phyloP scores from a whole-genome alignment of 2,888 invertebrate species.

The Halictus quadricinctus region DNA sequence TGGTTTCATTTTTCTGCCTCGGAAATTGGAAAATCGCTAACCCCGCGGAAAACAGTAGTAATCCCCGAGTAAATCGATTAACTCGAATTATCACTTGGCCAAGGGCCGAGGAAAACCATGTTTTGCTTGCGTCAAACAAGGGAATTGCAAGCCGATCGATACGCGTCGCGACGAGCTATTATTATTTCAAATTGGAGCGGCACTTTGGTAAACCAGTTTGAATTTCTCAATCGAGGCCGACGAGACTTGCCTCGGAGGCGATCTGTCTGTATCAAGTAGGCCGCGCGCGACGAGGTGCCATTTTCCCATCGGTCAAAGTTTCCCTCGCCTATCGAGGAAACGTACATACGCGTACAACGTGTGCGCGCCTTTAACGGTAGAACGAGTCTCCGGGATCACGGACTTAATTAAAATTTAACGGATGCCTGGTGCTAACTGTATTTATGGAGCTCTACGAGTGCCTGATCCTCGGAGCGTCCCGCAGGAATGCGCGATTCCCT shows the following conservation, averaged over 20 bases:
- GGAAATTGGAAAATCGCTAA: too few relatives aligned
- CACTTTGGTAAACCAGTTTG: constrained; percentile 1
- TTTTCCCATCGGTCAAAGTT: constrained; percentile 17
- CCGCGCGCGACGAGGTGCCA: background rate
- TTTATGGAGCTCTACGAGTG: constrained; percentile 6
- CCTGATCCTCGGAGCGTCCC: constrained; percentile 27
- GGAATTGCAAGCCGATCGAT: background rate
- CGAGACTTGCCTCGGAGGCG: background rate
- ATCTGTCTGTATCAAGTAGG: constrained; percentile 5
- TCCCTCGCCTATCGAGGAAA: background rate
- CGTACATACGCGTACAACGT: background rate
- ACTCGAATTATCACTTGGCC: background rate
- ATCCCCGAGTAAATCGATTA: background rate
- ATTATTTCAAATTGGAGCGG: background rate
- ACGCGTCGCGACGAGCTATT: background rate
- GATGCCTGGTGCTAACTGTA: constrained; percentile 38
- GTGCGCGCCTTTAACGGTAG: constrained; percentile 2
- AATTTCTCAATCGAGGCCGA: constrained; percentile 2
- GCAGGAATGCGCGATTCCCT: constrained; percentile 27
- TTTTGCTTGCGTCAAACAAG: background rate
- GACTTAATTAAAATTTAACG: constrained; percentile 56
- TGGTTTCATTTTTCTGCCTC: too few relatives aligned
- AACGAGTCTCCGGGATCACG: constrained; percentile 17
- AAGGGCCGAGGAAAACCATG: background rate
- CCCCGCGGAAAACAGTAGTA: background rate